Evolutionary conservation across 92 coral and sea anemone genomes (phyloP).

Genomic region (Porites evermanni): DNA sequence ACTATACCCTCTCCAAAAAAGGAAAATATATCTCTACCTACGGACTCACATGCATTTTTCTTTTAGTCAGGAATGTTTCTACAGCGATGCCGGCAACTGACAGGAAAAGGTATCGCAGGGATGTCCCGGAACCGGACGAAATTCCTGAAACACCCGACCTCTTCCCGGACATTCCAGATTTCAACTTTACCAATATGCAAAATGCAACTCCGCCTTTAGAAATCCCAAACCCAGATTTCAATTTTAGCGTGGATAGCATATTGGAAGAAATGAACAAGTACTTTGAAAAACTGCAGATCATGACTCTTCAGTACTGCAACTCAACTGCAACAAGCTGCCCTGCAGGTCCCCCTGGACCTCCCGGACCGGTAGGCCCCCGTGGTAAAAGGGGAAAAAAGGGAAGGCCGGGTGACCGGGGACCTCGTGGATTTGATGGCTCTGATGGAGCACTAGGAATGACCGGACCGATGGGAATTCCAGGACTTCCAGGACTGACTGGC

Average conservation of each 20-base stretch:
- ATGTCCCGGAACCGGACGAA: no score
- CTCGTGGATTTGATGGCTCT: not conserved
- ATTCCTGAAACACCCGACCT: no score
- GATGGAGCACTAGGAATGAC: not conserved
- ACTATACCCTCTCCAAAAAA: no score
- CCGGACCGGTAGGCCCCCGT: slow-evolving; percentile 14
- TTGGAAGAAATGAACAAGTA: slow-evolving; percentile 6
- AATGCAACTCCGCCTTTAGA: not conserved
- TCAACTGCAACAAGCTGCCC: slow-evolving; percentile 19
- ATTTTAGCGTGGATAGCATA: slow-evolving; percentile 3
- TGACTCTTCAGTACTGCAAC: slow-evolving; percentile 1
- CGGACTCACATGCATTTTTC: no score
- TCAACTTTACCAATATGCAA: no score
- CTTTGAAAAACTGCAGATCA: not conserved
- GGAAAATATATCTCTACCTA: no score
- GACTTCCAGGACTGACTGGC: not conserved
- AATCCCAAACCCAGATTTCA: not conserved
- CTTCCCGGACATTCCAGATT: no score
- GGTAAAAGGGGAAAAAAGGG: slow-evolving; percentile 21
- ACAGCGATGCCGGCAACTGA: no score
- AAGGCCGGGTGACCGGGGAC: not conserved
- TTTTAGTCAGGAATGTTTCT: no score
- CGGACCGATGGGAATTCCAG: not conserved
- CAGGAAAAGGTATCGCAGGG: no score
- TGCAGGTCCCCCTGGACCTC: slow-evolving; percentile 33